phyloP scores from a whole-genome alignment of 2,113 vertebrate genomes.

The Thermophis baileyi region DNA sequence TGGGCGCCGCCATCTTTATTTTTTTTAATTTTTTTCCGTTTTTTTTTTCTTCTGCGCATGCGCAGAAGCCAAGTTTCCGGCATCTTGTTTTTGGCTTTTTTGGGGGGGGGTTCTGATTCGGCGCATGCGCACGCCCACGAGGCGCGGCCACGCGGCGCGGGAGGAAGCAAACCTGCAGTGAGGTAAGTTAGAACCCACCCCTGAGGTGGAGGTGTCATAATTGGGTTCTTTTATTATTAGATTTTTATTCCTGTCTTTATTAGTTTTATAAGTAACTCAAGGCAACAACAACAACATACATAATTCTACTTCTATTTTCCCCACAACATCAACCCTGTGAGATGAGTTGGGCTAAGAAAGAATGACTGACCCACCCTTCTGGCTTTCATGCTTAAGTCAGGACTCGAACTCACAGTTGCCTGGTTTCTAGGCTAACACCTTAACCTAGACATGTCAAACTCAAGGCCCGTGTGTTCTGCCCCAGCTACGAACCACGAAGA shows the following conservation, averaged over 20 bases:
- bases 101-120: too few relatives aligned
- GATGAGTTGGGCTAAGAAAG: background rate
- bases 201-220: background rate
- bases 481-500: too few relatives aligned
- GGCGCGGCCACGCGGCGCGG: too few relatives aligned
- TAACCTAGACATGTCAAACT: background rate
- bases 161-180: too few relatives aligned
- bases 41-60: too few relatives aligned
- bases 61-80: too few relatives aligned
- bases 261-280: background rate
- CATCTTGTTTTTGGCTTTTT: too few relatives aligned
- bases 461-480: too few relatives aligned
- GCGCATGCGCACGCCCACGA: too few relatives aligned
- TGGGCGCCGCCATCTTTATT: too few relatives aligned
- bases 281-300: background rate
- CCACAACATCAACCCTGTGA: background rate
- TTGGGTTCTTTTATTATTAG: background rate
- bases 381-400: background rate
- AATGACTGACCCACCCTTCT: background rate
- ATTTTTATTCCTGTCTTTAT: background rate
- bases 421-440: background rate
- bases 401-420: background rate
- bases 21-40: too few relatives aligned
- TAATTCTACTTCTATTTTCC: background rate
- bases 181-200: too few relatives aligned